Evolutionary conservation across 2,888 invertebrate species (phyloP).

Genomic region (Molorchus minor): DNA sequence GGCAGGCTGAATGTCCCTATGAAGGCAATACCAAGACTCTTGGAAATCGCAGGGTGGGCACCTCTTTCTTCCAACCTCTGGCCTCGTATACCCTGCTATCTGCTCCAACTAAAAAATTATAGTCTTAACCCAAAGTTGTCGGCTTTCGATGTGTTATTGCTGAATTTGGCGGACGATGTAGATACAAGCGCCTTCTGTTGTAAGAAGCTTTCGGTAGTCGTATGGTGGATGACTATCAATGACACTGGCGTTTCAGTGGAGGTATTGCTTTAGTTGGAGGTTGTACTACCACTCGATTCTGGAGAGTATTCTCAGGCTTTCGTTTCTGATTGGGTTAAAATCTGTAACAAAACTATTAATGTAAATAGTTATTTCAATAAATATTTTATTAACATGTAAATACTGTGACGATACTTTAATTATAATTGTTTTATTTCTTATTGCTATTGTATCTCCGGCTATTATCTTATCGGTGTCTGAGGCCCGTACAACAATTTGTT

Average conservation of each 20-base stretch:
- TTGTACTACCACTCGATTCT: conserved; percentile 74
- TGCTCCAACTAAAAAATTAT: conserved; percentile 82
- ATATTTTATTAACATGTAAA: neutral
- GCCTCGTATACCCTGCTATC: conserved; percentile 81
- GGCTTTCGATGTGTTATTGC: conserved; percentile 74
- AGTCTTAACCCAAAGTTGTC: conserved; percentile 73
- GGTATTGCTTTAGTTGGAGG: conserved; percentile 59
- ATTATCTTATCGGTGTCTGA: neutral
- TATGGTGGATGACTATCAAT: conserved; percentile 71
- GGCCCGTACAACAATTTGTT: neutral
- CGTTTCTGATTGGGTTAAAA: no score
- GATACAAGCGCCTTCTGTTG: conserved; percentile 68
- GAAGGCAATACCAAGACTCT: conserved; percentile 76
- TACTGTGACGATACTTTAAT: neutral
- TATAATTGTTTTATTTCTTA: neutral
- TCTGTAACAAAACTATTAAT: no score
- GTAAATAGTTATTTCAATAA: no score
- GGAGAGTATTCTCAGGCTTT: conserved; percentile 67
- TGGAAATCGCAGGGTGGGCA: conserved; percentile 74
- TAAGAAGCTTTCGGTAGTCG: conserved; percentile 71
- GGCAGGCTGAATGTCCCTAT: conserved; percentile 75
- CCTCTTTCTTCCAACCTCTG: conserved; percentile 78
- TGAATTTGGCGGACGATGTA: conserved; percentile 71
- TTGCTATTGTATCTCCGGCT: neutral
- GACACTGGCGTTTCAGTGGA: conserved; percentile 63